Evolutionary conservation across 2,113 vertebrate genomes (phyloP).

Genomic region (Ibidorhyncha struthersii): DNA sequence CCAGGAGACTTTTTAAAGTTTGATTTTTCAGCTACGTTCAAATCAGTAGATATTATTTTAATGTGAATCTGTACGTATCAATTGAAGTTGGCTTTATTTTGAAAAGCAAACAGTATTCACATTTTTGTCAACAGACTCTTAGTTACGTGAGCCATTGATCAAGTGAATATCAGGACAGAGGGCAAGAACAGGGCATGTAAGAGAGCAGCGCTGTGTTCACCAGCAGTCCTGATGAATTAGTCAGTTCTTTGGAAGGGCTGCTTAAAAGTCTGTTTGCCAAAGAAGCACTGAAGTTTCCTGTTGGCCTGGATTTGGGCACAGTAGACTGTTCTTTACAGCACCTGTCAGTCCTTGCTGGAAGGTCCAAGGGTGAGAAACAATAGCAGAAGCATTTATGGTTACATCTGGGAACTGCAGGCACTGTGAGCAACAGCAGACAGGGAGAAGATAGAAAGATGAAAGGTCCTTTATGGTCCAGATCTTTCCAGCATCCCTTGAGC

Average conservation of each 20-base stretch:
- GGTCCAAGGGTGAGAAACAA: background rate
- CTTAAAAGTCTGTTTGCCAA: background rate
- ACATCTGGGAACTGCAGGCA: background rate
- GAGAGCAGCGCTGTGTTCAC: background rate
- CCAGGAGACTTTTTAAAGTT: background rate
- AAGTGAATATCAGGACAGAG: background rate
- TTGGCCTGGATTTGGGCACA: background rate
- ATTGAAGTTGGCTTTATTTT: background rate
- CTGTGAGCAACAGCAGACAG: background rate
- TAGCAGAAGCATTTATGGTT: background rate
- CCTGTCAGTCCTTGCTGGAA: background rate
- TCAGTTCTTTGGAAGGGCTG: background rate
- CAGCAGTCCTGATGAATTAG: background rate
- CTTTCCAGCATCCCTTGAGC: background rate
- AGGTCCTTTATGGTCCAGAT: background rate
- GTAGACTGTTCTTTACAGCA: background rate
- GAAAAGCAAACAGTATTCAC: background rate
- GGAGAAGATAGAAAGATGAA: background rate
- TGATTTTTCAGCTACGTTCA: background rate
- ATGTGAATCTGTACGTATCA: background rate
- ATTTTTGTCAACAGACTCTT: background rate
- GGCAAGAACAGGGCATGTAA: background rate
- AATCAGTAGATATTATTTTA: background rate
- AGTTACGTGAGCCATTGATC: background rate
- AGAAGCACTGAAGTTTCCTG: background rate